Evolutionary conservation across 2,113 vertebrate species (phyloP).

Genomic region (Peromyscus californicus): DNA sequence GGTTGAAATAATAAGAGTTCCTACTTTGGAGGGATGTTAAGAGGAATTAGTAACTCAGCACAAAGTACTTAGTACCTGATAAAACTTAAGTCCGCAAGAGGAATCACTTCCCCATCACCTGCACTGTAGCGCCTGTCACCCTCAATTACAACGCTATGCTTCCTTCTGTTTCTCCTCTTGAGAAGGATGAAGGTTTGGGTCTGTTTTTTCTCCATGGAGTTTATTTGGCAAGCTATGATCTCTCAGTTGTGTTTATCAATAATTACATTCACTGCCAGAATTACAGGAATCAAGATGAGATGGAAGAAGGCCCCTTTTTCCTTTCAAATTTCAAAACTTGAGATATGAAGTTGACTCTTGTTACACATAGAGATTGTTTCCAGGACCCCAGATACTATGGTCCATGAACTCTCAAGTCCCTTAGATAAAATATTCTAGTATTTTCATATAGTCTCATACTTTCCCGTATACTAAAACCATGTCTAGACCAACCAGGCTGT

Average conservation of each 20-base stretch:
- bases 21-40: not conserved
- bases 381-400: not conserved
- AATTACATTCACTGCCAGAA: not conserved
- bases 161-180: not conserved
- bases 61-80: not conserved
- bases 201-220: not conserved
- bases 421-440: not conserved
- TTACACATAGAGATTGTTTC: not conserved
- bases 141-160: not conserved
- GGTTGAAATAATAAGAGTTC: not conserved
- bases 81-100: not conserved
- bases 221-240: not conserved
- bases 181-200: not conserved
- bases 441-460: not conserved
- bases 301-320: not conserved
- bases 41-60: not conserved
- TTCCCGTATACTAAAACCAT: not conserved
- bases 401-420: not conserved
- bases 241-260: not conserved
- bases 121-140: not conserved
- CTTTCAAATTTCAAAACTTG: not conserved
- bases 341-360: not conserved
- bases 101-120: not conserved
- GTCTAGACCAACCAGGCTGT: not conserved
- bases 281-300: not conserved